A percentile compares a stretch with the other conserved stretches of the same genome.
Conservation (phyloP, 2,888 invertebrate species). For the Alloplasta piceator region DNA sequence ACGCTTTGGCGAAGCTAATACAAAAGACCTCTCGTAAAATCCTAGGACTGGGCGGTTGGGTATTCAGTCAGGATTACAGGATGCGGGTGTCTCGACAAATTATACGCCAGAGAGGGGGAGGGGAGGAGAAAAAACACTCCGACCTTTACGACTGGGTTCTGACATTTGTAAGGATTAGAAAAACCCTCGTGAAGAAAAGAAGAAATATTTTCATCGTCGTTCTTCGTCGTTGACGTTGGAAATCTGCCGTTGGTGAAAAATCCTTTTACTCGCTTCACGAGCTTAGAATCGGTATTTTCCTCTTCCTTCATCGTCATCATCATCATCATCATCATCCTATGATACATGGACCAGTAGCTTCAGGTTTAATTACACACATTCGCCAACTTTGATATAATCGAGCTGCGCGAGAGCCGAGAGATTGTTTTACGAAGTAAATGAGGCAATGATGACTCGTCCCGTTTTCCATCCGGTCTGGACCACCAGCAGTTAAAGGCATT, state of each 20-base stretch:
- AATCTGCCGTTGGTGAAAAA: conserved; percentile 29
- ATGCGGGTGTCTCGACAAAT: conserved; percentile 69
- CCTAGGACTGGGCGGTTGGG: conserved; percentile 51
- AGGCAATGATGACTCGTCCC: conserved; percentile 82
- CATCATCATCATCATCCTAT: no score
- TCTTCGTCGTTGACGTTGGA: conserved; percentile 40
- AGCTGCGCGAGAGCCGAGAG: conserved; percentile 72
- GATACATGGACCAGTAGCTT: conserved; percentile 10
- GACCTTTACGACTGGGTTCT: conserved; percentile 53
- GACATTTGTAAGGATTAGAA: conserved; percentile 79
- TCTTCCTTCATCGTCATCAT: not conserved
- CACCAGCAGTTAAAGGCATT: conserved; percentile 71
- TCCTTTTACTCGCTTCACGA: conserved; percentile 4
- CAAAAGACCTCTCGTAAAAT: conserved; percentile 31
- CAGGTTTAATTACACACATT: conserved; percentile 80
- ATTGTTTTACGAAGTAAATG: conserved; percentile 82
- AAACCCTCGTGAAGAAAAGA: conserved; percentile 33
- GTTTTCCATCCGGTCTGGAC: conserved; percentile 73
- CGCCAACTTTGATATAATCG: conserved; percentile 81
- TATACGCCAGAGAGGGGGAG: conserved; percentile 41
- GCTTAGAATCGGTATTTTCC: conserved; percentile 9
- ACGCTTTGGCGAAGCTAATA: conserved; percentile 22
- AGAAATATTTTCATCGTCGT: conserved; percentile 28
- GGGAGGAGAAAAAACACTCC: conserved; percentile 35
- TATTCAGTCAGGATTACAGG: conserved; percentile 68